These are phyloP conservation scores for Pocillopora meandrina DNA, from an alignment of 92 coral and sea anemone species.

Conservation along the genomic window DNA sequence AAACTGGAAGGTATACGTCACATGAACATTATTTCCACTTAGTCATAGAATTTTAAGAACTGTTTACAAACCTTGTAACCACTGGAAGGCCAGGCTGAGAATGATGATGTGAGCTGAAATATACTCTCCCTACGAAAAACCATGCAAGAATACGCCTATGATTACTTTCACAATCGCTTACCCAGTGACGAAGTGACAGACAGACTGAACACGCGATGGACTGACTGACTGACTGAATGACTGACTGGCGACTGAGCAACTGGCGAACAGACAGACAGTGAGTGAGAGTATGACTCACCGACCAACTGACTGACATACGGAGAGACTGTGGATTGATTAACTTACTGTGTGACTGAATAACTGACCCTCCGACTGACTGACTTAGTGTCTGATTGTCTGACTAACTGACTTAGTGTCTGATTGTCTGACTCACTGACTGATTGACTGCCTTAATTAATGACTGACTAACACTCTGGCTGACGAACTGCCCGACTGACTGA, in stretches of 20 bases:
- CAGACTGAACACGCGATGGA: no score
- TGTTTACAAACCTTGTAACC: slow-evolving; percentile 49
- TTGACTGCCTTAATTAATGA: not conserved
- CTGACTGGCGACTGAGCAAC: not conserved
- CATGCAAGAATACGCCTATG: not conserved
- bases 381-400: not conserved
- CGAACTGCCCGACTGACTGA: not conserved
- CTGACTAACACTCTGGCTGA: not conserved
- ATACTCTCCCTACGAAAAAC: slow-evolving; percentile 50
- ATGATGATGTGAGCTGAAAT: slow-evolving; percentile 57
- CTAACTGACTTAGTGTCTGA: not conserved
- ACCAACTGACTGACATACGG: not conserved
- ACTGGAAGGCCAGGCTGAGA: slow-evolving; percentile 69
- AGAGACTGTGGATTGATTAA: not conserved
- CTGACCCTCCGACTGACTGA: not conserved
- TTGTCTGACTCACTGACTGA: not conserved
- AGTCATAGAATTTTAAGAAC: no score
- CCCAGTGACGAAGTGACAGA: no score
- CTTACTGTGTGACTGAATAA: not conserved
- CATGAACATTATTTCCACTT: no score
- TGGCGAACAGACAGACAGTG: not conserved
- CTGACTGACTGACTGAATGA: slow-evolving; percentile 2
- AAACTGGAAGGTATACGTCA: no score
- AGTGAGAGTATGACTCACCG: not conserved
- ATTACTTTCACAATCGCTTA: no score